These are phyloP conservation scores for Brachyhypopomus gauderio DNA, from an alignment of 2,113 vertebrate species.

Conservation along the genomic window DNA sequence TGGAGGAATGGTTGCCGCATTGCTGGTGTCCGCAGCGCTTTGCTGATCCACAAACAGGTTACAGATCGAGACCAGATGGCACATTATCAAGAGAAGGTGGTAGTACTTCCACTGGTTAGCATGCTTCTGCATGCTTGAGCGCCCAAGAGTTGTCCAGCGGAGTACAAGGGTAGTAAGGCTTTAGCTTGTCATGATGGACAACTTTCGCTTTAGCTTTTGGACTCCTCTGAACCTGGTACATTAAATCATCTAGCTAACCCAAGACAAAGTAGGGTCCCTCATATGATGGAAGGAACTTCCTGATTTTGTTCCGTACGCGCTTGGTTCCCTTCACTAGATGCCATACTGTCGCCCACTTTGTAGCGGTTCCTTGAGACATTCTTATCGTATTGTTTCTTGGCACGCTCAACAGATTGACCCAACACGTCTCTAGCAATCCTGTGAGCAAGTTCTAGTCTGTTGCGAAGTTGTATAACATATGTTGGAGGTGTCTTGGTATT, in stretches of 20 bases:
- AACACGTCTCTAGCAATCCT: conserved; percentile 25
- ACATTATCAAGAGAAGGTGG: too few relatives aligned
- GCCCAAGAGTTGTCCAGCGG: too few relatives aligned
- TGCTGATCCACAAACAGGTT: too few relatives aligned
- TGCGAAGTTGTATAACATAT: too few relatives aligned
- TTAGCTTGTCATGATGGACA: too few relatives aligned
- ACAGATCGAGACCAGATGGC: too few relatives aligned
- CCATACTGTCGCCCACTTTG: conserved; percentile 42
- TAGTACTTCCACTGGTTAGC: too few relatives aligned
- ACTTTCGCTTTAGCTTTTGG: conserved; percentile 32
- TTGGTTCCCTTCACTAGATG: conserved; percentile 41
- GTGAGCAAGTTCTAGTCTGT: conserved; percentile 37
- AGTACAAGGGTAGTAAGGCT: too few relatives aligned
- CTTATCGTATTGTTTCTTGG: conserved; percentile 48
- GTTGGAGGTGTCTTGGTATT: neutral
- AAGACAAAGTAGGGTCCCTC: conserved; percentile 38
- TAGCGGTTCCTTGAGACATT: neutral
- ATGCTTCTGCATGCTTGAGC: too few relatives aligned
- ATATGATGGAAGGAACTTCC: conserved; percentile 42
- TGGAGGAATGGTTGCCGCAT: too few relatives aligned
- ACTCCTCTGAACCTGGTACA: conserved; percentile 36
- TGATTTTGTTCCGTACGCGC: conserved; percentile 30
- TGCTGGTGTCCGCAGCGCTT: too few relatives aligned
- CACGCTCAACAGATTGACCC: too few relatives aligned
- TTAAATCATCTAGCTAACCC: conserved; percentile 36